phyloP scores from a whole-genome alignment of 2,113 vertebrate species.

The Larimichthys polyactis region DNA sequence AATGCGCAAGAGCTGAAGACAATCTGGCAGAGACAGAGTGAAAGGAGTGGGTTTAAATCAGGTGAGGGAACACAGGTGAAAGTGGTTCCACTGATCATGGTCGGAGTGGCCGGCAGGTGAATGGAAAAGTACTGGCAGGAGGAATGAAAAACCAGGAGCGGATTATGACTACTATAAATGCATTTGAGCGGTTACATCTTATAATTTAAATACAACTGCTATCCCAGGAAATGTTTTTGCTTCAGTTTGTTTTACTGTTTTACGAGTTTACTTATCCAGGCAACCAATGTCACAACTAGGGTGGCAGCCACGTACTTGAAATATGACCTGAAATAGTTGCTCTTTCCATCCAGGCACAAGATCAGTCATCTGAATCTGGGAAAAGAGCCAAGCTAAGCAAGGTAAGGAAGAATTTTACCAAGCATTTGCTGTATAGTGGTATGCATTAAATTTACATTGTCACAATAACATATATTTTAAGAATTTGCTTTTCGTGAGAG shows the following conservation, averaged over 20 bases:
- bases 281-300: no score
- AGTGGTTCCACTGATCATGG: no score
- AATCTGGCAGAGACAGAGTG: no score
- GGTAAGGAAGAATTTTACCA: constrained; percentile 63
- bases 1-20: no score
- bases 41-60: no score
- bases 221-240: background rate
- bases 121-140: no score
- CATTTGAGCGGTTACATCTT: background rate
- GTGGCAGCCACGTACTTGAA: no score
- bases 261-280: no score
- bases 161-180: background rate
- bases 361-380: constrained; percentile 47
- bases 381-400: constrained; percentile 68
- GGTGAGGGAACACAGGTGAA: no score
- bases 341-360: constrained; percentile 65
- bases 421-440: constrained; percentile 16
- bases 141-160: no score
- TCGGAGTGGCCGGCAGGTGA: no score
- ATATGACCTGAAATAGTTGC: constrained; percentile 6
- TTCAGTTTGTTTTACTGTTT: background rate
- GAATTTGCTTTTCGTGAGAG: constrained; percentile 4
- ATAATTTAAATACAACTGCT: no score
- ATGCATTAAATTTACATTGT: constrained; percentile 11
- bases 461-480: background rate